phyloP scores from a whole-genome alignment of 2,888 invertebrate genomes.

The Drosophila gaucha region DNA sequence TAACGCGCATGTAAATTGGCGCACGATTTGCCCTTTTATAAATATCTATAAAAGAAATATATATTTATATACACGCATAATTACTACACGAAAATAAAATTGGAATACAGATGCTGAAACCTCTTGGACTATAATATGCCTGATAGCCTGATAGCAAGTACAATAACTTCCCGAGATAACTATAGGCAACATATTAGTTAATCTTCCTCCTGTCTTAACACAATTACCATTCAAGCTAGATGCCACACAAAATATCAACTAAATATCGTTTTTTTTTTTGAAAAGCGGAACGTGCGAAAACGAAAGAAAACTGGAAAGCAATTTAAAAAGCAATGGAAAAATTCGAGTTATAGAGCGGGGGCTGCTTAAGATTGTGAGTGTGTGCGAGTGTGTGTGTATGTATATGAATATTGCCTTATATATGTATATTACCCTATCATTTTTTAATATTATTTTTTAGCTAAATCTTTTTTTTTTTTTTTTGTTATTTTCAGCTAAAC shows the following conservation, averaged over 20 bases:
- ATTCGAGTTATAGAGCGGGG: background rate
- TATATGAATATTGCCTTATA: slow-evolving; percentile 33
- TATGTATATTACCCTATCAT: slow-evolving; percentile 39
- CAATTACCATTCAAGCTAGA: background rate
- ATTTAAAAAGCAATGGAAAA: slow-evolving; percentile 4
- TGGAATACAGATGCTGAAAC: background rate
- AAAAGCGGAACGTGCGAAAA: background rate
- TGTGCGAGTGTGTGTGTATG: slow-evolving; percentile 13
- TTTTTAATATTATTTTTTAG: slow-evolving; percentile 32
- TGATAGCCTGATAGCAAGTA: background rate
- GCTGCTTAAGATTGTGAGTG: slow-evolving; percentile 10
- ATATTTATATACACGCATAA: background rate
- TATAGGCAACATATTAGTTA: too few species aligned
- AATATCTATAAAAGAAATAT: slow-evolving; percentile 27
- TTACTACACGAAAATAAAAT: background rate
- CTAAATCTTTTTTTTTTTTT: slow-evolving; percentile 21
- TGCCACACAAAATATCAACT: background rate
- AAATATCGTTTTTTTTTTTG: too few species aligned
- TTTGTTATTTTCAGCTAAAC: slow-evolving; percentile 39
- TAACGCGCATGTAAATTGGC: slow-evolving; percentile 20
- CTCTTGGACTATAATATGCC: background rate
- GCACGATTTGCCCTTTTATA: slow-evolving; percentile 12
- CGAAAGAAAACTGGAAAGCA: slow-evolving; percentile 5
- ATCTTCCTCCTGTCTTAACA: background rate
- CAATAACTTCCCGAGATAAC: background rate